Percentiles rank a stretch among this genome's conserved stretches.
Conservation (phyloP, 2,113 vertebrate genomes). For the Oryzias curvinotus region DNA sequence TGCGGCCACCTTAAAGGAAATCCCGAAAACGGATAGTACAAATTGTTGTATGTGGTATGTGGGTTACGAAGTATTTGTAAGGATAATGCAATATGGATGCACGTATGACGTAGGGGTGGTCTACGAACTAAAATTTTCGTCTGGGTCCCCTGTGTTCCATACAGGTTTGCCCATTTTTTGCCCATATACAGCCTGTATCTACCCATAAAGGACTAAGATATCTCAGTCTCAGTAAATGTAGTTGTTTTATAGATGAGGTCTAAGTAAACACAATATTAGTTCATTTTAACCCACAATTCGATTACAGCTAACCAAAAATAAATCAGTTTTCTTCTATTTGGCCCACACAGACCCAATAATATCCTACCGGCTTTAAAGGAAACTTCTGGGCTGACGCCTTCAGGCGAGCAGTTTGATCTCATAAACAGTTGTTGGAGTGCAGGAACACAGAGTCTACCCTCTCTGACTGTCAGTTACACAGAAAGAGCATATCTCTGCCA, state of each 20-base stretch:
- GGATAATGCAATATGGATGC: no score
- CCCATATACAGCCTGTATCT: no score
- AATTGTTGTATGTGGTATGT: no score
- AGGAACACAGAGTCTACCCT: slow-evolving; percentile 12
- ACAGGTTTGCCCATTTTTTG: no score
- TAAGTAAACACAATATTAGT: slow-evolving; percentile 33
- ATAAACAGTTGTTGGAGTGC: slow-evolving; percentile 35
- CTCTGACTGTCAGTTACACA: slow-evolving; percentile 33
- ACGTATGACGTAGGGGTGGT: no score
- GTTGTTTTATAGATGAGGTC: slow-evolving; percentile 36
- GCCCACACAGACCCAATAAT: slow-evolving; percentile 12
- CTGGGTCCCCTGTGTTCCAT: no score
- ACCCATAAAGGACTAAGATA: no score
- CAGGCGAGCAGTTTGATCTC: slow-evolving; percentile 50
- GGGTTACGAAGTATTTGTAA: no score
- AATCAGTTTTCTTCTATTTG: slow-evolving; percentile 13
- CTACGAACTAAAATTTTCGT: no score
- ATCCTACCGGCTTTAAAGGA: slow-evolving; percentile 17
- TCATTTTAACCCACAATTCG: slow-evolving; percentile 9
- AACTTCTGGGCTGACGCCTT: slow-evolving; percentile 33
- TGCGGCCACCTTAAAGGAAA: no score
- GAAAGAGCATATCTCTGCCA: slow-evolving; percentile 17
- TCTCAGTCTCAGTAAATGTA: slow-evolving; percentile 17
- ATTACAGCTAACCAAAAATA: slow-evolving; percentile 1
- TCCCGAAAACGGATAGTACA: no score